A percentile compares a stretch with the other conserved stretches of the same genome.
phyloP scores from a whole-genome alignment of 2,113 vertebrate genomes.

The Fulmarus glacialis region DNA sequence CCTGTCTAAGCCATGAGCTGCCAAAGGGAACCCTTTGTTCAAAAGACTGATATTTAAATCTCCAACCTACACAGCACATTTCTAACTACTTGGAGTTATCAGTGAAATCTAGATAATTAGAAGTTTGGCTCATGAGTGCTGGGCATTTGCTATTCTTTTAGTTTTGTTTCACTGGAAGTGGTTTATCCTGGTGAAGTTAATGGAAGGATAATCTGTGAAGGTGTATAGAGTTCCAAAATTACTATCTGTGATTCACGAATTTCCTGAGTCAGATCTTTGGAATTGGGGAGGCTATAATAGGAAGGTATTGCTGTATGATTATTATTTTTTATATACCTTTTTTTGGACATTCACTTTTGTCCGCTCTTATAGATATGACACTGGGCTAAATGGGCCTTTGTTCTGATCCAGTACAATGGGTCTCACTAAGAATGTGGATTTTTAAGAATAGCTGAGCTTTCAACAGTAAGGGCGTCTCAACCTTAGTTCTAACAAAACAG shows the following conservation, averaged over 20 bases:
- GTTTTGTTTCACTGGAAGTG: background rate
- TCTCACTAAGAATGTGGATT: background rate
- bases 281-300: background rate
- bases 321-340: background rate
- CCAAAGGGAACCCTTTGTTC: background rate
- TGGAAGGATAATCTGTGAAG: background rate
- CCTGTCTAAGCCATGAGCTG: too few relatives aligned
- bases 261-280: background rate
- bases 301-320: background rate
- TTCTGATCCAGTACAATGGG: background rate
- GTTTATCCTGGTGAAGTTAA: background rate
- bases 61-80: background rate
- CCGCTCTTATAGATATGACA: background rate
- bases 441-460: background rate
- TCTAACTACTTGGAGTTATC: background rate
- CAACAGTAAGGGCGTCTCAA: background rate
- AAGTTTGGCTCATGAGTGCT: background rate
- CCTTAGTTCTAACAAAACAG: background rate
- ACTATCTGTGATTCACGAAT: background rate
- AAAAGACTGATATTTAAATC: background rate
- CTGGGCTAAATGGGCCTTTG: background rate
- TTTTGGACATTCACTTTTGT: background rate
- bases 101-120: background rate
- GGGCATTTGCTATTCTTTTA: background rate
- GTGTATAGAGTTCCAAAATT: background rate